A percentile compares a stretch with the other conserved stretches of the same genome.
These are phyloP conservation scores for Camelus bactrianus DNA, from an alignment of 2,113 vertebrate genomes.

Conservation along the genomic window DNA sequence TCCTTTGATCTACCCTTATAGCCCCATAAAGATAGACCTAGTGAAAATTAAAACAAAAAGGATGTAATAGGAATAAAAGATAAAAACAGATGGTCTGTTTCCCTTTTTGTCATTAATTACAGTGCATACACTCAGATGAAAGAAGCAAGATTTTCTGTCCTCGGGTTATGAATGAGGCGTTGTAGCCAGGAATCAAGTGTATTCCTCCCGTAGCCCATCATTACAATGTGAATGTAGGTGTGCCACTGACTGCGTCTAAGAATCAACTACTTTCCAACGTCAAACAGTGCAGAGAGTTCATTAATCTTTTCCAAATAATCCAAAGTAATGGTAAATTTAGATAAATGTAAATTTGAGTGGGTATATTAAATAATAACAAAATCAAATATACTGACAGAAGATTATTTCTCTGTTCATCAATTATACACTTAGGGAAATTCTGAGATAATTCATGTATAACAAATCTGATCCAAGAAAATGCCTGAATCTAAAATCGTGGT, in stretches of 20 bases:
- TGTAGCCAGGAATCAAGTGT: not conserved
- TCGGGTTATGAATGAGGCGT: not conserved
- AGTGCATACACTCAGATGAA: not conserved
- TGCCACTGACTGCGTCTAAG: not conserved
- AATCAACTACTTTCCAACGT: conserved; percentile 21
- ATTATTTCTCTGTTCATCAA: conserved; percentile 5
- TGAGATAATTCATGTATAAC: not conserved
- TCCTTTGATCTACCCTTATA: not conserved
- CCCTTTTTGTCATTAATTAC: conserved; percentile 4
- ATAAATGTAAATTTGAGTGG: not conserved
- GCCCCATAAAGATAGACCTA: not conserved
- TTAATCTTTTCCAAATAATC: conserved; percentile 46
- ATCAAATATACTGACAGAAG: not conserved
- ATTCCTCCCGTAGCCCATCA: not conserved
- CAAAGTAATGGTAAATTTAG: not conserved
- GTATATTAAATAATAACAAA: not conserved
- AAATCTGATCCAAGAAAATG: conserved; percentile 41
- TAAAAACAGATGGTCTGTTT: not conserved
- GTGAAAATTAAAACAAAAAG: conserved; percentile 48
- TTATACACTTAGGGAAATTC: not conserved
- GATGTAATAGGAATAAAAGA: not conserved
- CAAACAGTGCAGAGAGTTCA: not conserved
- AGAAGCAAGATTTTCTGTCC: not conserved
- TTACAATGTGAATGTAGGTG: not conserved
- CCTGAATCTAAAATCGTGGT: conserved; percentile 18